Percentiles rank a stretch among this genome's conserved stretches.
phyloP scores from a whole-genome alignment of 2,797 vertebrate species.

The Columba guinea region DNA sequence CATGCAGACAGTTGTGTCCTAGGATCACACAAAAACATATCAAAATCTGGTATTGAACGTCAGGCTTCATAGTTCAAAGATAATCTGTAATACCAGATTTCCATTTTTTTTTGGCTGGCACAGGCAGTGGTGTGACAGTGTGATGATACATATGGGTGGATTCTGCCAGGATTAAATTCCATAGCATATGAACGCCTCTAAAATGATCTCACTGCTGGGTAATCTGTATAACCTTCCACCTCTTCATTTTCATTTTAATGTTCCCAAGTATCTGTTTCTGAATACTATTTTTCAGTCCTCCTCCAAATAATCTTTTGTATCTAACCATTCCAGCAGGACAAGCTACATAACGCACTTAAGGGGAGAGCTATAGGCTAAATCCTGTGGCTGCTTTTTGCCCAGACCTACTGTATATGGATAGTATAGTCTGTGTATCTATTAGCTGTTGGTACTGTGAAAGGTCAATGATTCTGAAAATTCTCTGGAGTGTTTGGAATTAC shows the following conservation, averaged over 20 bases:
- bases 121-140: background rate
- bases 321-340: background rate
- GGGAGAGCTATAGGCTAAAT: background rate
- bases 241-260: background rate
- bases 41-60: background rate
- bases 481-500: background rate
- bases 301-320: background rate
- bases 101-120: background rate
- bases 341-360: background rate
- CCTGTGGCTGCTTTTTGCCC: background rate
- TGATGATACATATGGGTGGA: background rate
- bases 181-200: background rate
- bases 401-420: background rate
- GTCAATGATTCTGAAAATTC: background rate
- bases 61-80: background rate
- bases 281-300: background rate
- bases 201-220: background rate
- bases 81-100: background rate
- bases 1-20: background rate
- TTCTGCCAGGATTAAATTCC: constrained; percentile 30
- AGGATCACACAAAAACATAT: background rate
- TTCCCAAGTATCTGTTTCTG: background rate
- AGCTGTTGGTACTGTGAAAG: background rate
- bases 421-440: background rate
- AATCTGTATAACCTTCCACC: background rate